phyloP scores from a whole-genome alignment of 2,888 invertebrate genomes.

The Caenorhabditis sinica region DNA sequence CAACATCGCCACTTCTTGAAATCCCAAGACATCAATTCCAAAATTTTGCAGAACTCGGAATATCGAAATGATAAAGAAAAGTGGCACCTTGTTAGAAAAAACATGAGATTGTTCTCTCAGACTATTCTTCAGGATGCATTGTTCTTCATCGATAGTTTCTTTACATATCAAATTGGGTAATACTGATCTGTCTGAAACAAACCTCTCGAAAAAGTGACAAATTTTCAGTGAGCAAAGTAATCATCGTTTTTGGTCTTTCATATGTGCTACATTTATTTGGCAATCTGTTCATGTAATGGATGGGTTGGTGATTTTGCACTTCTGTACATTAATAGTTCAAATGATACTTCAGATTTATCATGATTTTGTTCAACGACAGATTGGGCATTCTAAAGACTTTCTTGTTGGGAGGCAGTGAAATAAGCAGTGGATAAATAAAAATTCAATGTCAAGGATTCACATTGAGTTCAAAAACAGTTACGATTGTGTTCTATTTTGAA shows the following conservation, averaged over 20 bases:
- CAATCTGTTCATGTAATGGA: conserved; percentile 40
- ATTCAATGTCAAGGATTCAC: not conserved
- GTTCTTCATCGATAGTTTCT: conserved; percentile 36
- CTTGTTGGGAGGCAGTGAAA: conserved; percentile 2
- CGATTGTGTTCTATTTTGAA: no score
- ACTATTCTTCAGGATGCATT: conserved; percentile 36
- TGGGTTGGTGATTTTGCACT: conserved; percentile 29
- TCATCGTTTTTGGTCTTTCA: conserved; percentile 50
- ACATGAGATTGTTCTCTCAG: conserved; percentile 25
- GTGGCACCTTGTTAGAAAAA: conserved; percentile 2
- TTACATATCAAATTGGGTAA: conserved; percentile 35
- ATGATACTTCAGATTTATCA: conserved; percentile 34
- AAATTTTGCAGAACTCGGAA: conserved; percentile 26
- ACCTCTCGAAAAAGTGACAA: not conserved
- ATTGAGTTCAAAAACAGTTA: not conserved
- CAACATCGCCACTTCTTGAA: no score
- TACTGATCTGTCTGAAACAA: not conserved
- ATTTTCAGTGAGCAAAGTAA: conserved; percentile 15
- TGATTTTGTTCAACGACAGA: conserved; percentile 51
- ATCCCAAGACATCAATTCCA: not conserved
- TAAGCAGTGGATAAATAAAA: not conserved
- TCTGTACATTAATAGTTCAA: not conserved
- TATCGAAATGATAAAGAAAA: conserved; percentile 19
- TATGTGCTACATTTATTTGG: conserved; percentile 46
- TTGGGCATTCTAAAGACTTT: conserved; percentile 11